Percentiles rank a stretch among this genome's conserved stretches.
Evolutionary conservation across 2,888 invertebrate species (phyloP).

Genomic region (Syrista parreyssii): DNA sequence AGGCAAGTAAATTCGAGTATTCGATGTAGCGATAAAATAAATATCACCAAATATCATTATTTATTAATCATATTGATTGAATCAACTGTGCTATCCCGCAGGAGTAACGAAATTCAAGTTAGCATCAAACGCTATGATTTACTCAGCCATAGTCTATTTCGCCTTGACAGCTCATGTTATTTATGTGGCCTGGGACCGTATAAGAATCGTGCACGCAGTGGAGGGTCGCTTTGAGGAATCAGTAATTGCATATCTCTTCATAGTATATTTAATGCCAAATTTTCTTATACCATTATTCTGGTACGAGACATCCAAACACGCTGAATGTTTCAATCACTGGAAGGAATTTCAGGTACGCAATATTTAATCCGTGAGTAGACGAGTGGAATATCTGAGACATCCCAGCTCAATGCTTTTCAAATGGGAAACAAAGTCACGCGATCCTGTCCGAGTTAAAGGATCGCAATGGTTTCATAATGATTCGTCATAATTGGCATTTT

Average conservation of each 20-base stretch:
- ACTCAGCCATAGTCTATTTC: conserved; percentile 70
- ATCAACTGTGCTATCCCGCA: neutral
- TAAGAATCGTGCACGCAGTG: conserved; percentile 71
- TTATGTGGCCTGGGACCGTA: conserved; percentile 73
- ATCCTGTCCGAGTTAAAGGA: too few relatives aligned
- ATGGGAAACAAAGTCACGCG: too few relatives aligned
- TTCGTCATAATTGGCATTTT: neutral
- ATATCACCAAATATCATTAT: neutral
- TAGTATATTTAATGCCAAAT: conserved; percentile 78
- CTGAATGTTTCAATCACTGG: conserved; percentile 74
- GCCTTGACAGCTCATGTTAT: conserved; percentile 69
- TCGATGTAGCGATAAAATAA: neutral
- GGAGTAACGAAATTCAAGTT: conserved; percentile 39
- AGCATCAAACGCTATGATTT: conserved; percentile 70
- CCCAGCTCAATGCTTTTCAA: too few relatives aligned
- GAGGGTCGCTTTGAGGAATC: conserved; percentile 81
- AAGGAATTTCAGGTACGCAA: conserved; percentile 73
- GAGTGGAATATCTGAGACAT: too few relatives aligned
- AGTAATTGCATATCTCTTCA: conserved; percentile 79
- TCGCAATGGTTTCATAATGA: neutral
- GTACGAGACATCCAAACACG: conserved; percentile 76
- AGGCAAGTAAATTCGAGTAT: conserved; percentile 45
- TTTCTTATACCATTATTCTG: conserved; percentile 74
- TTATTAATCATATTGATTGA: neutral
- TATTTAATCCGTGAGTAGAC: too few relatives aligned